These are phyloP conservation scores for Brachypteracias leptosomus DNA, from an alignment of 2,113 vertebrate genomes.

Conservation along the genomic window DNA sequence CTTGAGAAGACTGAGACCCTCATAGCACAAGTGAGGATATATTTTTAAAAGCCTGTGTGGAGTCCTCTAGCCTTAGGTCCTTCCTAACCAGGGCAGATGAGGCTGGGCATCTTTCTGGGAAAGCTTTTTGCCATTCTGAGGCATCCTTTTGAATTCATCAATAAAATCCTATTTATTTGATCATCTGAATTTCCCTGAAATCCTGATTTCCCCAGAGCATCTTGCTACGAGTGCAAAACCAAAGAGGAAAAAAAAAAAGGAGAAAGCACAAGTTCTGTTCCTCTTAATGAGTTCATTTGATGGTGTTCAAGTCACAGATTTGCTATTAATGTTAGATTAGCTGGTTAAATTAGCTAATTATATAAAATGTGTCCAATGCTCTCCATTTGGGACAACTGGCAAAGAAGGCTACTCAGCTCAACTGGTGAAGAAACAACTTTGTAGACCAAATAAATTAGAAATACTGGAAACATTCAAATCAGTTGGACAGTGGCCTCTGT, in stretches of 20 bases:
- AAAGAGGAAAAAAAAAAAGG: background rate
- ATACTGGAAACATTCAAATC: background rate
- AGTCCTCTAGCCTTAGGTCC: background rate
- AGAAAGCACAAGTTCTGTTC: background rate
- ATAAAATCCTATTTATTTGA: slow-evolving; percentile 7
- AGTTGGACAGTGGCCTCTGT: background rate
- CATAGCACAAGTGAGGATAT: background rate
- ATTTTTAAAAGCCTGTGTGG: background rate
- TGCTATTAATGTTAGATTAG: slow-evolving; percentile 57
- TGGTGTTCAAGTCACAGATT: slow-evolving; percentile 14
- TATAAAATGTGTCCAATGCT: background rate
- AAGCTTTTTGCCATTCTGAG: background rate
- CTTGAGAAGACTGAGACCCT: background rate
- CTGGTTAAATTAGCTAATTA: slow-evolving; percentile 56
- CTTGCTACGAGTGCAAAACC: background rate
- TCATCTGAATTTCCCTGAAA: slow-evolving; percentile 22
- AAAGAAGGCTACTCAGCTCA: background rate
- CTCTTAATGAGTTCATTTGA: slow-evolving; percentile 50
- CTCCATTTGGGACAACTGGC: background rate
- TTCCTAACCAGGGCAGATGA: background rate
- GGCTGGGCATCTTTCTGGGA: background rate
- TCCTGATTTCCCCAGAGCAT: slow-evolving; percentile 40
- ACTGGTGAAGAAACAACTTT: background rate
- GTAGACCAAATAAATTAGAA: background rate
- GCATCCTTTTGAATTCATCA: background rate